A percentile compares a stretch with the other conserved stretches of the same genome.
These are phyloP conservation scores for Gandaritis pyraliata DNA, from an alignment of 2,888 invertebrate species.

Conservation along the genomic window DNA sequence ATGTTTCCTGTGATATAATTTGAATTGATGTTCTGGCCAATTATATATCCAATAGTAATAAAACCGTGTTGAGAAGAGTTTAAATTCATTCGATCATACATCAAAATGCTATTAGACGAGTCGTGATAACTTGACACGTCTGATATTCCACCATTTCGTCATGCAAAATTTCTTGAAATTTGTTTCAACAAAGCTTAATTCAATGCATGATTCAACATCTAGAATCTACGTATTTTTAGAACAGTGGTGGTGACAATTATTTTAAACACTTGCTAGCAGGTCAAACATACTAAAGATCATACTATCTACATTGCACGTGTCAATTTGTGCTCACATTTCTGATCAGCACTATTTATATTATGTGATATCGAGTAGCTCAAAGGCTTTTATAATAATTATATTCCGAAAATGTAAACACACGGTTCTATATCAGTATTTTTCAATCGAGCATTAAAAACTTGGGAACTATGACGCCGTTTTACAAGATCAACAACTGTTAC, in stretches of 20 bases:
- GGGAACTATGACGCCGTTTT: slow-evolving; percentile 4
- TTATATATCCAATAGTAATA: slow-evolving; percentile 9
- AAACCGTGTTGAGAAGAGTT: neutral
- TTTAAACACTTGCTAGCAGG: slow-evolving; percentile 37
- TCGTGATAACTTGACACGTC: slow-evolving; percentile 35
- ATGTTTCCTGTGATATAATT: neutral
- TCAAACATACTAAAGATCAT: slow-evolving; percentile 35
- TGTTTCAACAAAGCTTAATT: slow-evolving; percentile 24
- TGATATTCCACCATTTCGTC: slow-evolving; percentile 5
- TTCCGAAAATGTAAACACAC: neutral
- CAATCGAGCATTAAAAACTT: neutral
- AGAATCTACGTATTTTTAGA: slow-evolving; percentile 64
- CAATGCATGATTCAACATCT: slow-evolving; percentile 54
- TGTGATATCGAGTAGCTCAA: slow-evolving; percentile 8
- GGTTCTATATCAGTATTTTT: neutral
- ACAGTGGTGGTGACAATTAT: slow-evolving; percentile 55
- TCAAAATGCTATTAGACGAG: neutral
- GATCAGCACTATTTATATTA: neutral
- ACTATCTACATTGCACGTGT: slow-evolving; percentile 27
- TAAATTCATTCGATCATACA: neutral
- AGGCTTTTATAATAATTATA: neutral
- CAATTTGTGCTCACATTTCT: slow-evolving; percentile 25
- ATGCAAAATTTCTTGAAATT: slow-evolving; percentile 3
- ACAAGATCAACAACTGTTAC: slow-evolving; percentile 4
- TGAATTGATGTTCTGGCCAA: slow-evolving; percentile 4